phyloP scores from a whole-genome alignment of 1,140 invertebrate species.

The Drosophila pandora region DNA sequence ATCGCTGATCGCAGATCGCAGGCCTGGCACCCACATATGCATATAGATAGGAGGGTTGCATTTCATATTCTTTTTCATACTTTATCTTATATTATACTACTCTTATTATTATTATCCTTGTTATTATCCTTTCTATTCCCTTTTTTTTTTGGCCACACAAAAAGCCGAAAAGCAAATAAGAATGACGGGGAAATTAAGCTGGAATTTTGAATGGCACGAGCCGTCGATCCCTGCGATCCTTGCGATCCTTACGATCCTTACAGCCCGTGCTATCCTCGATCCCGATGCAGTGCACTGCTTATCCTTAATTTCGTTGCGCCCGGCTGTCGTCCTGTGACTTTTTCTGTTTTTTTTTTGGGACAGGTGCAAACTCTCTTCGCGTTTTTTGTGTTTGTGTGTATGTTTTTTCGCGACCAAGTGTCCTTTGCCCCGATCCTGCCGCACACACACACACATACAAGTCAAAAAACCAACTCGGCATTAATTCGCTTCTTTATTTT shows the following conservation, averaged over 20 bases:
- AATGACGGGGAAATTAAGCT: conserved; percentile 60
- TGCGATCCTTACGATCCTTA: neutral
- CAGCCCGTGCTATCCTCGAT: conserved; percentile 1
- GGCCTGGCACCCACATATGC: conserved; percentile 43
- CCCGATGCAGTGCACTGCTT: conserved; percentile 47
- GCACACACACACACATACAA: conserved; percentile 23
- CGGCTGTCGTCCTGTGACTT: conserved; percentile 46
- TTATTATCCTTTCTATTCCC: neutral
- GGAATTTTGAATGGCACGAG: conserved; percentile 68
- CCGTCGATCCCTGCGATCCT: conserved; percentile 13
- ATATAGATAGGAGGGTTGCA: conserved; percentile 2
- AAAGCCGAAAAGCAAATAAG: conserved; percentile 16
- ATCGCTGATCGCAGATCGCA: conserved; percentile 6
- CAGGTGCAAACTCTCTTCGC: conserved; percentile 65
- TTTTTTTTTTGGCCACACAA: conserved; percentile 14
- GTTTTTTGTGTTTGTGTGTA: conserved; percentile 18
- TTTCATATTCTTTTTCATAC: neutral
- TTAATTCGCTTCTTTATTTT: conserved; percentile 80
- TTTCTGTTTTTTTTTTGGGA: conserved; percentile 33
- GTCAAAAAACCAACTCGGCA: conserved; percentile 27
- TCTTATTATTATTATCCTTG: neutral
- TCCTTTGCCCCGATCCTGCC: conserved; percentile 26
- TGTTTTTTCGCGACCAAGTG: conserved; percentile 25
- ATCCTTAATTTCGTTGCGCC: conserved; percentile 60
- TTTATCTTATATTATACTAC: neutral